Conservation (phyloP, 1,140 invertebrate species). For the Drosophila grimshawi region DNA sequence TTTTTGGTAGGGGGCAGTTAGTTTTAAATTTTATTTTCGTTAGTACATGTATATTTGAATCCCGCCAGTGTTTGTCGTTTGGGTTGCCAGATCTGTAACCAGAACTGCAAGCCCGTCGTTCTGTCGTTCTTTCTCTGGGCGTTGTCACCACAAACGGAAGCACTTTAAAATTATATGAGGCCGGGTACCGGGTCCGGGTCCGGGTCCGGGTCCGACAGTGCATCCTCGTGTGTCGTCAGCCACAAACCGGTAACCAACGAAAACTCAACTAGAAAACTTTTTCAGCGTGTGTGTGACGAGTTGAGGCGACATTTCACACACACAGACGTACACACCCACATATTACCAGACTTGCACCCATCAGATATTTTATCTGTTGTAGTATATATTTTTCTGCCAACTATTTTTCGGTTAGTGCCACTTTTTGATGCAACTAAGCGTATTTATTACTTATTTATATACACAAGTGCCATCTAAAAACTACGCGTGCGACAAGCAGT, state of each 20-base stretch:
- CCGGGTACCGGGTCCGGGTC: conserved; percentile 34
- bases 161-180: conserved; percentile 83
- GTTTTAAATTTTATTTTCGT: conserved; percentile 76
- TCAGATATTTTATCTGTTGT: conserved; percentile 51
- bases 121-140: conserved; percentile 25
- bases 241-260: conserved; percentile 81
- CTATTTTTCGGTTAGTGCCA: conserved; percentile 79
- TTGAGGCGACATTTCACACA: conserved; percentile 53
- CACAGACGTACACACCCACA: conserved; percentile 7
- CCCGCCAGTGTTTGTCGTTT: conserved; percentile 73
- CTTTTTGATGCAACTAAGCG: conserved; percentile 80
- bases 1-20: conserved; percentile 49
- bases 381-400: conserved; percentile 50
- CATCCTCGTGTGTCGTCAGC: conserved; percentile 66
- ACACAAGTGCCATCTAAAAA: conserved; percentile 63
- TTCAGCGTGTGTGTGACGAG: conserved; percentile 41
- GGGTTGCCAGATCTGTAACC: conserved; percentile 43
- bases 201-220: conserved; percentile 16
- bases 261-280: conserved; percentile 78
- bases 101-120: conserved; percentile 8
- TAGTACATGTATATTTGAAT: conserved; percentile 60
- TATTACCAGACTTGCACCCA: conserved; percentile 43
- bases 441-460: conserved; percentile 81
- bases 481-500: conserved; percentile 36
- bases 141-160: conserved; percentile 76